phyloP scores from a whole-genome alignment of 2,113 vertebrate species.

The Pygathrix nemaeus region DNA sequence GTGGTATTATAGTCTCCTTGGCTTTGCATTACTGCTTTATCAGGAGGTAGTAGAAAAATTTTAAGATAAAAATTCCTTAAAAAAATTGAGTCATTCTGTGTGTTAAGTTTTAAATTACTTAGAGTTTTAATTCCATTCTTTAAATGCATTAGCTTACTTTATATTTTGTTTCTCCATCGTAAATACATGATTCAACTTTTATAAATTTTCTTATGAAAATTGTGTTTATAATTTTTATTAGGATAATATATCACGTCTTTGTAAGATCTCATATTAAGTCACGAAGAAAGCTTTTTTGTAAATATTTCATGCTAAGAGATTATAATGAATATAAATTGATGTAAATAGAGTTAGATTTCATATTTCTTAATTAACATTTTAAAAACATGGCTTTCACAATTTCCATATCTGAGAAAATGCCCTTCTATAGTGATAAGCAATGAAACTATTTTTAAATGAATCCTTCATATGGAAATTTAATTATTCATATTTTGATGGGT shows the following conservation, averaged over 20 bases:
- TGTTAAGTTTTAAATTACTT: slow-evolving; percentile 80
- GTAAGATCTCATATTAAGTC: slow-evolving; percentile 71
- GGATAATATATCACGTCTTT: slow-evolving; percentile 68
- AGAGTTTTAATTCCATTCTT: slow-evolving; percentile 74
- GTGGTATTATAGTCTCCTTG: slow-evolving; percentile 40
- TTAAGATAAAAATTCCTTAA: slow-evolving; percentile 78
- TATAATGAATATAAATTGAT: slow-evolving; percentile 58
- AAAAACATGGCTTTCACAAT: slow-evolving; percentile 66
- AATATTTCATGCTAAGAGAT: slow-evolving; percentile 58
- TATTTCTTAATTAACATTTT: slow-evolving; percentile 71
- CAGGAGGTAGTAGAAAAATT: slow-evolving; percentile 63
- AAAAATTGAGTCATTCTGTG: slow-evolving; percentile 59
- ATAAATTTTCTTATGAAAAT: slow-evolving; percentile 80
- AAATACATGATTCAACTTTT: slow-evolving; percentile 75
- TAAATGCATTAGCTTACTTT: slow-evolving; percentile 67
- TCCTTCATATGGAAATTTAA: slow-evolving; percentile 57
- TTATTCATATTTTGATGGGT: not conserved
- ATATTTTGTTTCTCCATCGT: slow-evolving; percentile 69
- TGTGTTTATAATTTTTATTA: slow-evolving; percentile 80
- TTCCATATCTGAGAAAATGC: slow-evolving; percentile 32
- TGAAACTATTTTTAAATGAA: slow-evolving; percentile 63
- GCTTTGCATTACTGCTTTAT: slow-evolving; percentile 65
- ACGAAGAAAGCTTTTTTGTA: slow-evolving; percentile 56
- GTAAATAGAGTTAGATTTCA: slow-evolving; percentile 53
- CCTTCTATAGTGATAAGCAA: slow-evolving; percentile 16